A percentile compares a stretch with the other conserved stretches of the same genome.
phyloP scores from a whole-genome alignment of 1,140 invertebrate species.

The Drosophila yakuba region DNA sequence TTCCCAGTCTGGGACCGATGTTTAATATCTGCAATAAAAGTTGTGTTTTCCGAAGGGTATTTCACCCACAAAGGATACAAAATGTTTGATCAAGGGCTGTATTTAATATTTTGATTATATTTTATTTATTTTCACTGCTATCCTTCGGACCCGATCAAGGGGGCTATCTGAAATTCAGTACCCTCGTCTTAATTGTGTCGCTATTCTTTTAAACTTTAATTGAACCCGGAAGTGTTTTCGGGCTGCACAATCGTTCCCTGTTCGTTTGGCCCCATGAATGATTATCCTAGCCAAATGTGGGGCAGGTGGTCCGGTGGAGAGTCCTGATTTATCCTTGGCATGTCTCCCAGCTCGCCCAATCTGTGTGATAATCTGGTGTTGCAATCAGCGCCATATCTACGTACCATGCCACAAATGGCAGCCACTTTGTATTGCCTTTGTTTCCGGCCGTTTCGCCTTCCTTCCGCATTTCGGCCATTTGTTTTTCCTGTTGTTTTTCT shows the following conservation, averaged over 20 bases:
- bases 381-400: constrained; percentile 47
- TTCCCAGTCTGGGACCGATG: background rate
- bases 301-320: background rate
- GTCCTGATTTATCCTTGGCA: constrained; percentile 18
- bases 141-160: constrained; percentile 3
- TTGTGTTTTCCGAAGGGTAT: background rate
- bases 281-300: constrained; percentile 9
- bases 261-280: constrained; percentile 33
- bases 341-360: constrained; percentile 35
- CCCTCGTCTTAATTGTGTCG: constrained; percentile 21
- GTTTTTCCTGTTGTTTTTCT: constrained; percentile 42
- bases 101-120: too few species aligned
- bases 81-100: too few species aligned
- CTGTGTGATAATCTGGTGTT: constrained; percentile 74
- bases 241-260: constrained; percentile 36
- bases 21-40: background rate
- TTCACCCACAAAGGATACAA: too few species aligned
- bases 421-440: constrained; percentile 59
- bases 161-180: constrained; percentile 6
- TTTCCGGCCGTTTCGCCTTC: constrained; percentile 41
- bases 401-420: constrained; percentile 62
- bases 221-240: constrained; percentile 65
- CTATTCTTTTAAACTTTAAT: constrained; percentile 43
- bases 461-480: constrained; percentile 42
- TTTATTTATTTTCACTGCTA: background rate